Conservation (phyloP, 2,888 invertebrate species). For the Eristalis tenax region DNA sequence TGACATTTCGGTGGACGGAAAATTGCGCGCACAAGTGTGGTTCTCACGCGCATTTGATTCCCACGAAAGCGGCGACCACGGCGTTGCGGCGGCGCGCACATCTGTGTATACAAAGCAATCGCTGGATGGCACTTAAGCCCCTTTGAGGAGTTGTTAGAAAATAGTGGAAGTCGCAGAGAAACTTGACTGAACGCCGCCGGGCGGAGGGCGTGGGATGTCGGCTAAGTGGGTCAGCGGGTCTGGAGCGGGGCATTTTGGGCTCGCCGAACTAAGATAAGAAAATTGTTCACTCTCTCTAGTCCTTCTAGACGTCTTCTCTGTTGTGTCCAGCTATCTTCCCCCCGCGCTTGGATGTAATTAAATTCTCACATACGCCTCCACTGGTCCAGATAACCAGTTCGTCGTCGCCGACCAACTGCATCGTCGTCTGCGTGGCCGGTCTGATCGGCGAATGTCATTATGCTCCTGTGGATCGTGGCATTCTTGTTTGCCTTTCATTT, state of each 20-base stretch:
- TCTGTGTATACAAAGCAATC: slow-evolving; percentile 41
- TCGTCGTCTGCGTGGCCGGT: slow-evolving; percentile 28
- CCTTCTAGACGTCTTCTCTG: not conserved
- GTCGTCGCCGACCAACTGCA: slow-evolving; percentile 8
- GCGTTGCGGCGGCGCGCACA: not conserved
- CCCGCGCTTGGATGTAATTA: slow-evolving; percentile 30
- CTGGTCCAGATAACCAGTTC: slow-evolving; percentile 28
- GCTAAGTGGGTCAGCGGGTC: not conserved
- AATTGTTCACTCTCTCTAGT: too few relatives aligned
- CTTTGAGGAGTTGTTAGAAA: not conserved
- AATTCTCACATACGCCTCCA: slow-evolving; percentile 55
- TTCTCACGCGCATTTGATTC: slow-evolving; percentile 48
- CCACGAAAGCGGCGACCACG: slow-evolving; percentile 14
- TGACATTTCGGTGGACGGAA: slow-evolving; percentile 32
- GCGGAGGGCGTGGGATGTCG: not conserved
- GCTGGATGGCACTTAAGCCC: not conserved
- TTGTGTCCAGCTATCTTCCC: not conserved
- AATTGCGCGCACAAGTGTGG: slow-evolving; percentile 51
- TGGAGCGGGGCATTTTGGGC: not conserved
- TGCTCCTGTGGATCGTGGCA: not conserved
- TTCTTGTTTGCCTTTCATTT: slow-evolving; percentile 11
- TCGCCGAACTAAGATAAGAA: too few relatives aligned
- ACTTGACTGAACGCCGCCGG: too few relatives aligned
- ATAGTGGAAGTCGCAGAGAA: not conserved
- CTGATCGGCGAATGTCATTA: slow-evolving; percentile 45